Evolutionary conservation across 92 coral and sea anemone species (phyloP).

Genomic region (Virgularia gustaviana): DNA sequence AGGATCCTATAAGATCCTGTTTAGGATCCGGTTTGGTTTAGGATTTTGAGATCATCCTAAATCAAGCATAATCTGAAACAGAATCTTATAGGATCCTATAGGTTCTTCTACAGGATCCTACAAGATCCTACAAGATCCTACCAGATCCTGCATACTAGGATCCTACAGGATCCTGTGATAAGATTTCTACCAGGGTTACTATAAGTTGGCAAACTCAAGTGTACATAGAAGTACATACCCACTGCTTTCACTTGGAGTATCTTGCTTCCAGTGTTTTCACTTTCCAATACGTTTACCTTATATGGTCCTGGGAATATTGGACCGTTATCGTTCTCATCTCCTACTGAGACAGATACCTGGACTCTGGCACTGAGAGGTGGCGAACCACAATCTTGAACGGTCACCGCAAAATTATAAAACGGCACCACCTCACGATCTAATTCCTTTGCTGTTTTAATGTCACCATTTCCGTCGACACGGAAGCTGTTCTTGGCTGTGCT

Average conservation of each 20-base stretch:
- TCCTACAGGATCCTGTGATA: too few relatives aligned
- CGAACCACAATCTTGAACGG: conserved; percentile 67
- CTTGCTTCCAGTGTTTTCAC: conserved; percentile 44
- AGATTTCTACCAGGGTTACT: too few relatives aligned
- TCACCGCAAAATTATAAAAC: conserved; percentile 56
- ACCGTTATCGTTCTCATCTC: conserved; percentile 66
- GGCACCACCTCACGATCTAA: conserved; percentile 75
- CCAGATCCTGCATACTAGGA: too few relatives aligned
- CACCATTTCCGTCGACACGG: conserved; percentile 49
- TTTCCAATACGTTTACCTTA: conserved; percentile 53
- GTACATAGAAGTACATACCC: conserved; percentile 58
- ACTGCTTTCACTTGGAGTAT: conserved; percentile 70
- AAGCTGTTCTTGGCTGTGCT: conserved; percentile 5
- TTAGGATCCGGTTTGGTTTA: too few relatives aligned
- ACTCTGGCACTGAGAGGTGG: conserved; percentile 62
- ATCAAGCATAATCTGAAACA: too few relatives aligned
- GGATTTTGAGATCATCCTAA: too few relatives aligned
- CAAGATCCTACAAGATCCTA: too few relatives aligned
- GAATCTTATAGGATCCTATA: too few relatives aligned
- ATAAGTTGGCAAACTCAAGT: too few relatives aligned
- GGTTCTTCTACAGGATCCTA: too few relatives aligned
- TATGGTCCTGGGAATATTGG: conserved; percentile 63
- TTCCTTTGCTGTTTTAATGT: conserved; percentile 33
- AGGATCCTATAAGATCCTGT: too few relatives aligned
- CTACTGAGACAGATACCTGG: conserved; percentile 56